Evolutionary conservation across 1,140 invertebrate genomes (phyloP).

Genomic region (Melitaea cinxia): DNA sequence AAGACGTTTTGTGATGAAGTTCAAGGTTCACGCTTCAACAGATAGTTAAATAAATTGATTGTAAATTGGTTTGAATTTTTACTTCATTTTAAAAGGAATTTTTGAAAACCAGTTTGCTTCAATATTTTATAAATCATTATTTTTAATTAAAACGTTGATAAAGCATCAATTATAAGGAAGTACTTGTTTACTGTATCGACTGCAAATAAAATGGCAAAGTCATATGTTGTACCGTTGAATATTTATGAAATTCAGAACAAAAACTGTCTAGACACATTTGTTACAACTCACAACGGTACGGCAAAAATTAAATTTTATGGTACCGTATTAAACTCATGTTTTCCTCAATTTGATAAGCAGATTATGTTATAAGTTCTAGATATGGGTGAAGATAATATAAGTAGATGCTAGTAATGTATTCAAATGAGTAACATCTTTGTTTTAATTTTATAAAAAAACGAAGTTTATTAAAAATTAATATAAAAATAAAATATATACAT

Average conservation of each 20-base stretch:
- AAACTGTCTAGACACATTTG: conserved; percentile 5
- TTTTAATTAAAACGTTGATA: background rate
- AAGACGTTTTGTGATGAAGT: too few relatives aligned
- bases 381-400: too few relatives aligned
- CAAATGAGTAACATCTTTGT: too few relatives aligned
- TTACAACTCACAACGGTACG: too few relatives aligned
- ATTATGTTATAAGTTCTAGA: too few relatives aligned
- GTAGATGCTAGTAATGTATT: too few relatives aligned
- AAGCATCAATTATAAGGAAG: too few relatives aligned
- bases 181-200: background rate
- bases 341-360: too few relatives aligned
- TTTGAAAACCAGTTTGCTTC: background rate
- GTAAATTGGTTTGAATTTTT: background rate
- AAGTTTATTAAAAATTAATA: too few relatives aligned
- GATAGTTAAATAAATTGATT: background rate
- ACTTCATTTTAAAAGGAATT: background rate
- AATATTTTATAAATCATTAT: conserved; percentile 8
- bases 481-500: too few relatives aligned
- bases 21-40: background rate
- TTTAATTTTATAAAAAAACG: too few relatives aligned
- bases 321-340: background rate
- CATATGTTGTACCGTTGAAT: background rate
- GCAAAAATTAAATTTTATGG: background rate
- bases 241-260: background rate
- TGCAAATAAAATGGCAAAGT: background rate